These are phyloP conservation scores for Mola mola DNA, from an alignment of 2,113 vertebrate species.

Conservation along the genomic window DNA sequence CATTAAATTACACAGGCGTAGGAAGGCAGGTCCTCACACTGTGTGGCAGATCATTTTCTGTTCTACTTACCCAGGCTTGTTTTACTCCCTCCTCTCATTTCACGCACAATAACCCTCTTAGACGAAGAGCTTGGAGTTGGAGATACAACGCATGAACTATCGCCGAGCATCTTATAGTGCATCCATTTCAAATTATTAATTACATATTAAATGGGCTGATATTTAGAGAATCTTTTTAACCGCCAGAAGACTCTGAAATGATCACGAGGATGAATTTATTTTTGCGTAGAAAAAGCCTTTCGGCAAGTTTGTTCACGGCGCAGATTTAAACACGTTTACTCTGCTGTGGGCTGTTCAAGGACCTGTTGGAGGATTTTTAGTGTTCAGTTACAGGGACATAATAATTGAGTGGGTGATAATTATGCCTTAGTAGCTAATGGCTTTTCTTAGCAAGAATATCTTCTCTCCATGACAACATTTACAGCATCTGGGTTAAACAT, in stretches of 20 bases:
- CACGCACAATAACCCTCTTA: slow-evolving; percentile 61
- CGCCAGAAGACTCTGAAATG: slow-evolving; percentile 3
- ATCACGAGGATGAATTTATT: slow-evolving; percentile 35
- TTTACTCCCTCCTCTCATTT: slow-evolving; percentile 67
- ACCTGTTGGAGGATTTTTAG: slow-evolving; percentile 4
- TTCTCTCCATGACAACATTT: not conserved
- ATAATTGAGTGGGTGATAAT: slow-evolving; percentile 20
- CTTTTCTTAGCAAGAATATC: slow-evolving; percentile 7
- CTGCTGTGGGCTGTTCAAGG: slow-evolving; percentile 42
- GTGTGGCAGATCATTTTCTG: slow-evolving; percentile 53
- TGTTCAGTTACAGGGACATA: not conserved
- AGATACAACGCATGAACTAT: slow-evolving; percentile 33
- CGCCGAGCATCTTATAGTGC: slow-evolving; percentile 52
- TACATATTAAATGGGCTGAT: slow-evolving; percentile 53
- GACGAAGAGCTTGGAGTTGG: slow-evolving; percentile 40
- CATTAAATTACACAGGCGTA: slow-evolving; percentile 46
- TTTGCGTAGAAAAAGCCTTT: slow-evolving; percentile 14
- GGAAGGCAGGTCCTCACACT: slow-evolving; percentile 51
- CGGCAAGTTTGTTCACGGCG: slow-evolving; percentile 21
- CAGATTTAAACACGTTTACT: slow-evolving; percentile 37
- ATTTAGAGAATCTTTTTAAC: slow-evolving; percentile 32
- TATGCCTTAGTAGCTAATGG: slow-evolving; percentile 17
- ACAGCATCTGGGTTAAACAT: not conserved
- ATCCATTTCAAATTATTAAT: slow-evolving; percentile 59
- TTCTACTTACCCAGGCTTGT: slow-evolving; percentile 50